Percentiles rank a stretch among this genome's conserved stretches.
Evolutionary conservation across 1,140 invertebrate species (phyloP).

Genomic region (Halictus rubicundus): DNA sequence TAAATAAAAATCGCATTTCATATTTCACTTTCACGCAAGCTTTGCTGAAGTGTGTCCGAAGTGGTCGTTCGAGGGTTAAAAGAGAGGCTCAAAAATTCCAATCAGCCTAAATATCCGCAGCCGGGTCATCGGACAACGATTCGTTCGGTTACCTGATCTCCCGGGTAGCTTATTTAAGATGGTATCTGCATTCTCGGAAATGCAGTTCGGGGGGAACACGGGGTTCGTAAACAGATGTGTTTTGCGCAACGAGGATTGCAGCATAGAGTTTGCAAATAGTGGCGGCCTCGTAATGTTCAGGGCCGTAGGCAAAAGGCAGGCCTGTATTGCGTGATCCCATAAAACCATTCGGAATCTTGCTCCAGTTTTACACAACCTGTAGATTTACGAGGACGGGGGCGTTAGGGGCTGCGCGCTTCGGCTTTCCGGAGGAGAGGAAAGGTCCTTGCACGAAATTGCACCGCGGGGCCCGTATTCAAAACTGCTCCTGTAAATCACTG

Average conservation of each 20-base stretch:
- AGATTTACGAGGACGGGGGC: conserved; percentile 57
- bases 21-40: too few species aligned
- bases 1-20: too few species aligned
- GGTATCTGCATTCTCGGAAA: too few species aligned
- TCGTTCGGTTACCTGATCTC: too few species aligned
- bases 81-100: too few species aligned
- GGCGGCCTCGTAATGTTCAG: conserved; percentile 24
- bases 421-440: not conserved
- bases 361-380: conserved; percentile 61
- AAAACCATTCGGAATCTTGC: conserved; percentile 62
- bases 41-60: too few species aligned
- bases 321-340: conserved; percentile 34
- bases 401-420: not conserved
- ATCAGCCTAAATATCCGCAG: too few species aligned
- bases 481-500: conserved; percentile 49
- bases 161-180: too few species aligned
- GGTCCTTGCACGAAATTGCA: conserved; percentile 49
- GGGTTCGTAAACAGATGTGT: not conserved
- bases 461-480: conserved; percentile 20
- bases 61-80: too few species aligned
- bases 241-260: not conserved
- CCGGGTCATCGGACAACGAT: too few species aligned
- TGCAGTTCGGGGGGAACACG: too few species aligned
- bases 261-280: conserved; percentile 17
- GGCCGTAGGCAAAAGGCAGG: conserved; percentile 1